A percentile compares a stretch with the other conserved stretches of the same genome.
These are phyloP conservation scores for Sakesphorus luctuosus DNA, from an alignment of 2,113 vertebrate genomes.

Conservation along the genomic window DNA sequence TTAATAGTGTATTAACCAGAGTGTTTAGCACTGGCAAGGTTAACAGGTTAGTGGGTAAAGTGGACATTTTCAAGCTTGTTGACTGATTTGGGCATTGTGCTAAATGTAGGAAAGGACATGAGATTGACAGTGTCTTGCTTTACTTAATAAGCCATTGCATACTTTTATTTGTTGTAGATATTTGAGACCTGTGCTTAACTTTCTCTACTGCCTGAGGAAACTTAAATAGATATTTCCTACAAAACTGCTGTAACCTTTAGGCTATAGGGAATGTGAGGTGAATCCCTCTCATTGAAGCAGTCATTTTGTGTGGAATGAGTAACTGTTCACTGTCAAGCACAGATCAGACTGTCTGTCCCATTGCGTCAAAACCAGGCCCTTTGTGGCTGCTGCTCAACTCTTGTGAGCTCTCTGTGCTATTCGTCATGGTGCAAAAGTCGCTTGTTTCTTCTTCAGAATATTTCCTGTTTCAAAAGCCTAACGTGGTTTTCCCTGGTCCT, in stretches of 20 bases:
- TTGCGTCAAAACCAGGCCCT: neutral
- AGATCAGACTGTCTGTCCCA: neutral
- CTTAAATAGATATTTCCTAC: neutral
- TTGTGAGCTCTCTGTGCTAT: neutral
- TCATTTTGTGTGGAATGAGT: neutral
- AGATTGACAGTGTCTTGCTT: neutral
- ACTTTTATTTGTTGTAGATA: neutral
- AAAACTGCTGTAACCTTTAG: neutral
- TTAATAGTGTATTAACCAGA: neutral
- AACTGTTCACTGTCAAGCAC: neutral
- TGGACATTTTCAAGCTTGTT: neutral
- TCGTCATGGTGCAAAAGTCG: neutral
- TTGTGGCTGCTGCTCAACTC: neutral
- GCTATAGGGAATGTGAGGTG: neutral
- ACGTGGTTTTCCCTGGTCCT: neutral
- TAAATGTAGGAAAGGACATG: neutral
- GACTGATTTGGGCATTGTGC: neutral
- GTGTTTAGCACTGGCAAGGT: neutral
- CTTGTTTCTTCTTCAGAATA: neutral
- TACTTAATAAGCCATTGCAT: neutral
- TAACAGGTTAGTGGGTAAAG: neutral
- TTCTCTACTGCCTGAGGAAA: neutral
- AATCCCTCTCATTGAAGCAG: neutral
- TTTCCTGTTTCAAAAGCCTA: neutral
- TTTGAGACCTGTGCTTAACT: neutral